Evolutionary conservation across 2,113 vertebrate species (phyloP).

Genomic region (Elgaria multicarinata): DNA sequence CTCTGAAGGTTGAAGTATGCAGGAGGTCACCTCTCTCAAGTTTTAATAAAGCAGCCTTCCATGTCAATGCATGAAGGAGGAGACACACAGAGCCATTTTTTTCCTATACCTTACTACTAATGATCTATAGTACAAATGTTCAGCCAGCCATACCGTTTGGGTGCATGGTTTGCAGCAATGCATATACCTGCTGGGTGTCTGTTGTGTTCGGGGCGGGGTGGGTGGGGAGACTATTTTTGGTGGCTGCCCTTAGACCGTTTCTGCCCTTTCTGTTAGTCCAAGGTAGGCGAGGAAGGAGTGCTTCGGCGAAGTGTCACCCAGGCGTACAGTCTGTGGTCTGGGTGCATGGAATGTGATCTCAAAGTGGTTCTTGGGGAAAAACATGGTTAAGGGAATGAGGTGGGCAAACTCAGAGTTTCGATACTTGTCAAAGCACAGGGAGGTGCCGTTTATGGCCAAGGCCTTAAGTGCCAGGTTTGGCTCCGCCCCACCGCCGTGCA

Average conservation of each 20-base stretch:
- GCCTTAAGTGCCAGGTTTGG: constrained; percentile 78
- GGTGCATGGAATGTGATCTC: constrained; percentile 91
- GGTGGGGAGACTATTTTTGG: constrained; percentile 74
- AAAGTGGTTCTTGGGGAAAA: constrained; percentile 91
- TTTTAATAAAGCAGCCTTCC: constrained; percentile 91
- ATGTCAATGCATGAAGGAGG: constrained; percentile 91
- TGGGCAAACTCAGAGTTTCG: constrained; percentile 93
- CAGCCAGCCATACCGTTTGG: constrained; percentile 59
- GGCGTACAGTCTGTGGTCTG: constrained; percentile 82
- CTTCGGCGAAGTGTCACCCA: constrained; percentile 88
- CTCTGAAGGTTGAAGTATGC: constrained; percentile 79
- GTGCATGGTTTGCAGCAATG: constrained; percentile 80
- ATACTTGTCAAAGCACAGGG: constrained; percentile 87
- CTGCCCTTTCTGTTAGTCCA: constrained; percentile 93
- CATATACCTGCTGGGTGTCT: constrained; percentile 79
- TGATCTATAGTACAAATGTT: constrained; percentile 78
- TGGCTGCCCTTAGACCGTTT: constrained; percentile 88
- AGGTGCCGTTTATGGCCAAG: constrained; percentile 83
- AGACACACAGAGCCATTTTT: constrained; percentile 87
- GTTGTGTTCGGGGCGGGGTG: constrained; percentile 53
- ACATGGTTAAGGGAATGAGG: constrained; percentile 97
- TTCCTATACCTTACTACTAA: constrained; percentile 81
- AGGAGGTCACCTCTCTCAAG: constrained; percentile 79
- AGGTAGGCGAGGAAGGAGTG: constrained; percentile 99
- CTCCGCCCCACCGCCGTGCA: constrained; percentile 76